Conservation (phyloP, 2,888 invertebrate species). For the Luperina testacea region DNA sequence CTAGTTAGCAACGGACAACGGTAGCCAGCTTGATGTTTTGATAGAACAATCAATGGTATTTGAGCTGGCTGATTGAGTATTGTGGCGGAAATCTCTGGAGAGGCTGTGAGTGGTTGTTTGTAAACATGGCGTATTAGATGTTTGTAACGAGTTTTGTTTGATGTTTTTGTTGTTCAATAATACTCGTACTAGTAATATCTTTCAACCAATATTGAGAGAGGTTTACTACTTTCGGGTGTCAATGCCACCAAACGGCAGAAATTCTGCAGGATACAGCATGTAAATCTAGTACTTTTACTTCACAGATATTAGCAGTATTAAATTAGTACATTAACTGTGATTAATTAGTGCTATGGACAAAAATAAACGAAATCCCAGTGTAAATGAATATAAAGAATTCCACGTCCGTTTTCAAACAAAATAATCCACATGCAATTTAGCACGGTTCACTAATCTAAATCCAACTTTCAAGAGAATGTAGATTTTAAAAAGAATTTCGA, state of each 20-base stretch:
- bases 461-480: conserved; percentile 35
- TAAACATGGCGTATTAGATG: conserved; percentile 22
- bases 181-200: neutral
- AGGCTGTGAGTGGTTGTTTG: neutral
- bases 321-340: neutral
- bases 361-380: neutral
- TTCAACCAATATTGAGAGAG: neutral
- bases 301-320: neutral
- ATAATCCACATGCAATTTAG: conserved; percentile 29
- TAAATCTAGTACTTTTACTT: neutral
- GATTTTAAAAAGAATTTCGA: conserved; percentile 38
- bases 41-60: conserved; percentile 42
- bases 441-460: conserved; percentile 34
- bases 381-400: neutral
- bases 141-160: conserved; percentile 1
- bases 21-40: conserved; percentile 31
- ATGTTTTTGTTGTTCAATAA: neutral
- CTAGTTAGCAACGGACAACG: conserved; percentile 4
- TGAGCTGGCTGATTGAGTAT: conserved; percentile 46
- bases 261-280: neutral
- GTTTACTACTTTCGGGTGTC: neutral
- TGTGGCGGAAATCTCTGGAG: conserved; percentile 33
- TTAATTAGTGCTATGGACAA: neutral
- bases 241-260: neutral
- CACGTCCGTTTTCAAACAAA: neutral